Evolutionary conservation across 1,140 invertebrate genomes (phyloP), one percentile per base, ranked within the genome.

Genomic region (Lucilia cuprina): DNA sequence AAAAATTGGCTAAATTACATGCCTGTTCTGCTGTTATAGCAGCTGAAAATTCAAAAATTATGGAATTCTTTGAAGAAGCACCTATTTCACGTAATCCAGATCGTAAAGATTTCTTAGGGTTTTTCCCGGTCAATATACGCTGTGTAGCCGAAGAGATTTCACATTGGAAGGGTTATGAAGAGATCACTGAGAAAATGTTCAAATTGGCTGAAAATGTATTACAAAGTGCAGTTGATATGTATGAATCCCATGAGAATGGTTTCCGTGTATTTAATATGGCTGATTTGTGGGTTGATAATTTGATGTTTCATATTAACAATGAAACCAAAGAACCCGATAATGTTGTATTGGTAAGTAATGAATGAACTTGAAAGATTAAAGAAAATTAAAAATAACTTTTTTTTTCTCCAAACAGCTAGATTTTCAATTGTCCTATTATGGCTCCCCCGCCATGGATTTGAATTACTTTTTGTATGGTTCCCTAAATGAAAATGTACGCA

Each of bases 221-320:
- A n/a, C 89, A 89, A 30, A 87, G 86, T 25, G 86, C 89, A 0
- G 30, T 91, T 2, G 60, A 85, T 41, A 89, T 90, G 88, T 91
- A 89, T 14, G 88, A 91, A 30, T 55, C 86, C 2, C 89, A 93
- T 14, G 85, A 90, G 5, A 90, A 93, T 17, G 91, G 92, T 14
- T 94, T 94, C 83, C 92, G 92, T 34, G 94, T 94, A 5, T 91
- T 95, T 14, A 94, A 93, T 86, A 93, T 95, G 80, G 94, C 94
- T 7, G 94, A 95, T 86, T 91, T 92, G 21, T 95, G 94, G 94
- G 90, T 93, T 1, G 94, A 94, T 86, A 95, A 95, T 86, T 93
- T 95, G 86, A 87, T 95, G 86, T 95, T 95, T 86, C 92, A 92
- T 35, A 93, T 94, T 82, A 90, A 93, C 84, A 91, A 93, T 83